Base-by-base conservation (phyloP, 2,888 invertebrate genomes). In the Coenonympha arcania region DNA sequence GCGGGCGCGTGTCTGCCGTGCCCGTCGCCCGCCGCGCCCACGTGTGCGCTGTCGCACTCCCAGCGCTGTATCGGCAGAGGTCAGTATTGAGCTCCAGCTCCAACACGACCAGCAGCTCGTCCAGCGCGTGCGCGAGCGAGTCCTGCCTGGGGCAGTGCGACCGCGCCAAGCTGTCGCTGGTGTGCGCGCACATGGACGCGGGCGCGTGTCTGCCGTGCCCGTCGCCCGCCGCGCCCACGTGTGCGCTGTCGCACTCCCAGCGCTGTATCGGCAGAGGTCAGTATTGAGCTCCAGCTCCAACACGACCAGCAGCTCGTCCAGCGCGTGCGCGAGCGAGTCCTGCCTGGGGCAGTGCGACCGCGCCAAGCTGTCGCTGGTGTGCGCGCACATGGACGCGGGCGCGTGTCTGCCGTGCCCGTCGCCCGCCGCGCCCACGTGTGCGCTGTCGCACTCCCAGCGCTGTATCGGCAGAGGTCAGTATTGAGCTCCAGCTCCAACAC, bases 1-100 rank as follows among this genome's bases (percentile, higher is more conserved):
- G 76, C 76, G 42, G 87, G 87, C 58, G 70, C 75, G 50, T 82
- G 87, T 48, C 67, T 80, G 5, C n/a, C 74, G 1, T 33, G 24
- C 34, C 34, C 43, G 9, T 31, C 43, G 13, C 42, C 43, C 20
- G 59, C 66, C 9, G 71, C 60, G 6, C 67, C 71, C 54, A 84
- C 86, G 0, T 87, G 87, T 56, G 86, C 87, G 40, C 71, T 87
- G 24, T 81, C 81, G 2, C 81, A 84, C 62, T 61, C 78, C 16
- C 82, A 82, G 13, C 65, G 86, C 13, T 87, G 87, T 52, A 80
- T 87, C 11, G 87, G 86, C 4, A 64, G 84, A 68, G 87, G 87
- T 86, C 34, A 54, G 58, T 42, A 28, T 8, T n/a, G 28, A 19
- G 2, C n/a, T 76, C 77, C 3, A 63, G 72, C 36, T 59, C 59